Evolutionary conservation across 30 jellyfish, hydroid and myxozoan species (phyloP), one percentile per base, ranked within the genome.

Genomic region (Turritopsis dohrnii): DNA sequence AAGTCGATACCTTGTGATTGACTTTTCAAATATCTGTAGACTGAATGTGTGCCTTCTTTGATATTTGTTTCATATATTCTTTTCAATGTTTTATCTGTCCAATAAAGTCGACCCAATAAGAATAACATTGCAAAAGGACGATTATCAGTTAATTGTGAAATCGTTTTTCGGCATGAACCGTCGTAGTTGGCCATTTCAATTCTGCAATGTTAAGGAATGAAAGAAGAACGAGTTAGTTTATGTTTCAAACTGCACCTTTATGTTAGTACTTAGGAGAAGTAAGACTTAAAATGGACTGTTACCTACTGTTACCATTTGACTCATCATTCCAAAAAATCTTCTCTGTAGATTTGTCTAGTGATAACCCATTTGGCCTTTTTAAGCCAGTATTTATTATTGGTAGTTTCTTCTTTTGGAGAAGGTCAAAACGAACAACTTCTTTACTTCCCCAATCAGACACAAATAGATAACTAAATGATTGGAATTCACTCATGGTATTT

Each of bases 131-230:
- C 77, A 69, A 7, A 19, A 8, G 77, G 23, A 69, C 19, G 77
- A 69, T 8, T 23, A 17, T 69, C 17, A 7, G 77, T 23, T 69
- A 69, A 27, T n/a, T n/a, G 31, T 9, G 31, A 27, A 69, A 69
- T 69, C 9, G 30, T 27, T 19, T 69, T 69, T 69, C 77, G 28
- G 22, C 77, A 69, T 8, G 77, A 69, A 69, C 77, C 77, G 19
- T 69, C 77, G 30, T 69, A 69, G 77, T 69, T 69, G 77, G 77
- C 77, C 77, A 69, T 69, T 69, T 69, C 77, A 7, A 69, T 69
- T 69, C 77, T 69, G 30, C n/a, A n/a, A n/a, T n/a, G n/a, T n/a
- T n/a, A n/a, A n/a, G n/a, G n/a, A n/a, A n/a, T n/a, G n/a, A n/a
- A n/a, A n/a, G n/a, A n/a, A n/a, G n/a, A n/a, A n/a, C n/a, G n/a